A percentile compares a stretch with the other conserved stretches of the same genome.
Conservation (phyloP, 2,113 vertebrate genomes). For the Gobiocypris rarus region DNA sequence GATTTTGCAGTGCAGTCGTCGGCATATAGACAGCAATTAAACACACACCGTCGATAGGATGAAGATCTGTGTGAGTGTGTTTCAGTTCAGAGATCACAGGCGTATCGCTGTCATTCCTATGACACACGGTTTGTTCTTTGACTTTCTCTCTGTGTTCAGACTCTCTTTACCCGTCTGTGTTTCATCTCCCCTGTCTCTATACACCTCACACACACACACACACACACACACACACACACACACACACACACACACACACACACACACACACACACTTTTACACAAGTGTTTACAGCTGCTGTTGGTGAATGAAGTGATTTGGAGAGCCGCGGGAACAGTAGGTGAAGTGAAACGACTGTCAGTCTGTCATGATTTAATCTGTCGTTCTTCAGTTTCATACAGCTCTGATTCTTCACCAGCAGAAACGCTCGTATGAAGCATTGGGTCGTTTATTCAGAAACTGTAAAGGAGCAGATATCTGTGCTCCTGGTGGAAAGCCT, state of each 20-base stretch:
- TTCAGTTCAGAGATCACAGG: slow-evolving; percentile 81
- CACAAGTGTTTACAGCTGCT: slow-evolving; percentile 18
- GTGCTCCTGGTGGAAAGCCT: neutral
- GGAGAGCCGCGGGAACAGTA: neutral
- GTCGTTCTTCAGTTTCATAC: neutral
- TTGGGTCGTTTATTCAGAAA: no score
- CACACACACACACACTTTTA: slow-evolving; percentile 42
- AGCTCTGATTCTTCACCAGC: neutral
- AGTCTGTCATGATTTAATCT: slow-evolving; percentile 8
- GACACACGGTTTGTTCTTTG: slow-evolving; percentile 74
- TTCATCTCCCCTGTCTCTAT: neutral
- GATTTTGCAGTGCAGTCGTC: no score
- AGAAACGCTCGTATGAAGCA: neutral
- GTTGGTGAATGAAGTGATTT: neutral
- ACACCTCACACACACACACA: slow-evolving; percentile 1
- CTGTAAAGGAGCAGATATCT: neutral
- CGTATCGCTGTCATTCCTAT: slow-evolving; percentile 75
- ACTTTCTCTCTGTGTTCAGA: slow-evolving; percentile 44
- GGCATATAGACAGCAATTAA: neutral
- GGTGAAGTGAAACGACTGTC: neutral
- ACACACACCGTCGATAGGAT: slow-evolving; percentile 58
- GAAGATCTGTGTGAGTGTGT: neutral
- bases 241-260: neutral
- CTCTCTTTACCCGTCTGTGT: neutral
- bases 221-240: neutral